Conservation (phyloP, 1,140 invertebrate species). For the Augochlora pura region DNA sequence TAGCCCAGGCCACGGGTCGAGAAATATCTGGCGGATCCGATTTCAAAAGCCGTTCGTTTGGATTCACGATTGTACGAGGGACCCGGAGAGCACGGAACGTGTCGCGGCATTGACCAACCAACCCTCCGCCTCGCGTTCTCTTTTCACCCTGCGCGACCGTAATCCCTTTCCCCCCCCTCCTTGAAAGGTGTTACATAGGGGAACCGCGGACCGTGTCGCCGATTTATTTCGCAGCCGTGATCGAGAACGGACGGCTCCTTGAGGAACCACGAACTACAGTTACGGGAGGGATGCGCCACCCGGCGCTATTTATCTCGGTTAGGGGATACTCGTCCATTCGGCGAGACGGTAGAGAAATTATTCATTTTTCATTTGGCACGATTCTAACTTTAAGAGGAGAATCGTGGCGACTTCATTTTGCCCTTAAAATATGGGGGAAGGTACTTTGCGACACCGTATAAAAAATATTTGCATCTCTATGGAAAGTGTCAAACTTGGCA, state of each 20-base stretch:
- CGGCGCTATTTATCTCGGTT: too few relatives aligned
- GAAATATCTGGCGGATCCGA: constrained; percentile 74
- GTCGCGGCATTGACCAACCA: constrained; percentile 39
- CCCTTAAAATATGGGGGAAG: too few relatives aligned
- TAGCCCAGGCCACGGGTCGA: constrained; percentile 50
- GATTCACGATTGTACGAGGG: constrained; percentile 57
- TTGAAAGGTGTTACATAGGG: constrained; percentile 18
- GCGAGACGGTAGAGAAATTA: too few relatives aligned
- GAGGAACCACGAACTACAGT: too few relatives aligned
- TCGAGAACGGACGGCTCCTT: background rate
- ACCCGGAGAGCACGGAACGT: constrained; percentile 30
- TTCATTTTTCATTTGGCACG: too few relatives aligned
- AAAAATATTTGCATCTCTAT: too few relatives aligned
- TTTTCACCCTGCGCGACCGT: constrained; percentile 25
- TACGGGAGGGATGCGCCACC: too few relatives aligned
- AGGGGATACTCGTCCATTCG: too few relatives aligned
- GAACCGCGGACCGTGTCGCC: background rate
- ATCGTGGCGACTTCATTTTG: too few relatives aligned
- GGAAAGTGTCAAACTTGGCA: too few relatives aligned
- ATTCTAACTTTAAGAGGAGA: too few relatives aligned
- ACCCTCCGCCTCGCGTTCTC: constrained; percentile 34
- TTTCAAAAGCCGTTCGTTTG: constrained; percentile 76
- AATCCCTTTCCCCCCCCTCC: constrained; percentile 38
- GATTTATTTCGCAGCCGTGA: constrained; percentile 30
- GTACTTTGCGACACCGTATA: too few relatives aligned